Evolutionary conservation across 2,113 vertebrate species (phyloP).

Genomic region (Ceuthmochares aereus): DNA sequence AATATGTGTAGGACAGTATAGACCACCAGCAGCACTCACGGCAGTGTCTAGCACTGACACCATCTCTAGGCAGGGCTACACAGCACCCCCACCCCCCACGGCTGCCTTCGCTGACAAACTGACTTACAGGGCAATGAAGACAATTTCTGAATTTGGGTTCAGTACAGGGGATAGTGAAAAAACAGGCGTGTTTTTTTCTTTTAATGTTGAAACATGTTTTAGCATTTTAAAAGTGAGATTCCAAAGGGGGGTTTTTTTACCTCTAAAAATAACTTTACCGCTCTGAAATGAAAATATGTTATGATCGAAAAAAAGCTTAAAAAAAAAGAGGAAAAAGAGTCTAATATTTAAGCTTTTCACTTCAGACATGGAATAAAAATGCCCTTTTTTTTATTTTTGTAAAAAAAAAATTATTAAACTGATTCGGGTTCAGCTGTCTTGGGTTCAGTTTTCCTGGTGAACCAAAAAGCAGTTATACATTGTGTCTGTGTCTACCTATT

Average conservation of each 20-base stretch:
- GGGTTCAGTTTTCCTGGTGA: not conserved
- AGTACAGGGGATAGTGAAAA: not conserved
- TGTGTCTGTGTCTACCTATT: not conserved
- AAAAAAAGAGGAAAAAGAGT: not conserved
- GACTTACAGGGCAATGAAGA: not conserved
- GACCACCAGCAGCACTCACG: accelerated
- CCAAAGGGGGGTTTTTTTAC: not conserved
- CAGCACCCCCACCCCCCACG: accelerated
- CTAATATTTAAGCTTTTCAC: not conserved
- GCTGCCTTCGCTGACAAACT: not conserved
- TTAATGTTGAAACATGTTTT: not conserved
- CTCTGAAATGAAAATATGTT: not conserved
- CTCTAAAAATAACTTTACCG: not conserved
- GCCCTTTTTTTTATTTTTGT: not conserved
- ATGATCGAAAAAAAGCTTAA: not conserved
- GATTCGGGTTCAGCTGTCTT: not conserved
- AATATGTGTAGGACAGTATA: not conserved
- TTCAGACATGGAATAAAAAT: not conserved
- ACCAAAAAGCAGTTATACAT: not conserved
- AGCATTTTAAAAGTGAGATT: not conserved
- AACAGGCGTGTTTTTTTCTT: not conserved
- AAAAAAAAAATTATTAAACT: not conserved
- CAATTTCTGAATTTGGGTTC: too few relatives aligned
- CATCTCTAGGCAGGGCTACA: too few relatives aligned
- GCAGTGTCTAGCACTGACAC: not conserved